These are phyloP conservation scores for Pterois miles DNA, from an alignment of 2,797 vertebrate species.

Conservation along the genomic window DNA sequence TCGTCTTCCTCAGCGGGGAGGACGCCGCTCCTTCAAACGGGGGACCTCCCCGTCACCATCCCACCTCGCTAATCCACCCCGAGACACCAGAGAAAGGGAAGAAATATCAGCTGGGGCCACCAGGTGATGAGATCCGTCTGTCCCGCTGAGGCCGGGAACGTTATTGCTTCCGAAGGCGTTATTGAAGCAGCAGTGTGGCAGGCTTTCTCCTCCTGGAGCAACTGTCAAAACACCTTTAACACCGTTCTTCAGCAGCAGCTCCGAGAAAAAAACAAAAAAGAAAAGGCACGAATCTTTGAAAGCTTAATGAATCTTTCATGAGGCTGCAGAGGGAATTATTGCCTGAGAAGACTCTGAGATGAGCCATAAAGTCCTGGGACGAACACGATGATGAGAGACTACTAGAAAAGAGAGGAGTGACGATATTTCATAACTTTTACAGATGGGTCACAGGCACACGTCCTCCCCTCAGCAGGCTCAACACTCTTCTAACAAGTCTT, in stretches of 20 bases:
- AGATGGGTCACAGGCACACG: conserved; percentile 9
- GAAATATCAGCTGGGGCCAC: conserved; percentile 2
- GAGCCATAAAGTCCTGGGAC: conserved; percentile 21
- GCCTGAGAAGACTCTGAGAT: conserved; percentile 10
- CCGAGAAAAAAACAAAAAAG: neutral
- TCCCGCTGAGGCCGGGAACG: neutral
- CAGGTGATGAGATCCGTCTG: neutral
- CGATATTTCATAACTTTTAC: conserved; percentile 29
- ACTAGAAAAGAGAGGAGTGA: neutral
- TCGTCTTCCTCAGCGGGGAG: neutral
- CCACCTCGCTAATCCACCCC: neutral
- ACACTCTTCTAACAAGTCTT: conserved; percentile 8
- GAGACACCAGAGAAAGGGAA: neutral
- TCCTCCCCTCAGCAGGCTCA: neutral
- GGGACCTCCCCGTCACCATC: neutral
- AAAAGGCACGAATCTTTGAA: neutral
- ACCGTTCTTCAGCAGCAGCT: conserved; percentile 27
- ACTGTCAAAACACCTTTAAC: conserved; percentile 53
- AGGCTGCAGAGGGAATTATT: conserved; percentile 25
- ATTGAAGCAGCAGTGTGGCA: neutral
- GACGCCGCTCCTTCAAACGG: neutral
- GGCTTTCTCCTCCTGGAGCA: conserved; percentile 34
- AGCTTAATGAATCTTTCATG: conserved; percentile 56
- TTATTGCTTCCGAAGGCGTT: conserved; percentile 28
- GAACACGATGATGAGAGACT: neutral